Evolutionary conservation across 2,113 vertebrate genomes (phyloP).

Genomic region (Aphyosemion australe): DNA sequence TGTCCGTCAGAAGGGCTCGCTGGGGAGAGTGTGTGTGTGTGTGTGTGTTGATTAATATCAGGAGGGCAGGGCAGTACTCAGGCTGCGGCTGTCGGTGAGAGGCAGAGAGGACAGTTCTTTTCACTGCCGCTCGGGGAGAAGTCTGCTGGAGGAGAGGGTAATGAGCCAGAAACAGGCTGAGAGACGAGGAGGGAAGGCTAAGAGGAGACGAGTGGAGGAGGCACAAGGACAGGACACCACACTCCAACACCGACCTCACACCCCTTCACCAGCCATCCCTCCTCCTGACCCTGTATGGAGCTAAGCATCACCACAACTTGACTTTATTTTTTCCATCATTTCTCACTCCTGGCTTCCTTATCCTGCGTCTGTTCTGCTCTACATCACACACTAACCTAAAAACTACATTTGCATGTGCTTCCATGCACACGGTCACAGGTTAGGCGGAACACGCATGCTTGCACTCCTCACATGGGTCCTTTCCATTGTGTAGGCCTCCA

Average conservation of each 20-base stretch:
- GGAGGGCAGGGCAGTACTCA: conserved; percentile 70
- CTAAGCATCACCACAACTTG: conserved; percentile 57
- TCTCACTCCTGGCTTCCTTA: conserved; percentile 47
- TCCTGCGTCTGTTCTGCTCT: conserved; percentile 58
- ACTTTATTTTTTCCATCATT: conserved; percentile 34
- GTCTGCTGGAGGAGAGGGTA: conserved; percentile 78
- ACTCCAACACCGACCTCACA: conserved; percentile 31
- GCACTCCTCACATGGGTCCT: conserved; percentile 11
- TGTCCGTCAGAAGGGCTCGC: conserved; percentile 63
- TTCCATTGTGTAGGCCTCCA: conserved; percentile 30
- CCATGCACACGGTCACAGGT: conserved; percentile 38
- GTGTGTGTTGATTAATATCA: conserved; percentile 77
- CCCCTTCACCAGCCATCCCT: conserved; percentile 42
- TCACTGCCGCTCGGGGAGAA: conserved; percentile 78
- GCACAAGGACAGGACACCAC: conserved; percentile 72
- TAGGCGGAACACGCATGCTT: conserved; percentile 34
- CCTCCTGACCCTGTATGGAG: conserved; percentile 22
- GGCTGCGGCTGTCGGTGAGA: conserved; percentile 64
- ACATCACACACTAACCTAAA: conserved; percentile 54
- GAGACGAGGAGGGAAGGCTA: conserved; percentile 60
- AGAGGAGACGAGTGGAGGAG: conserved; percentile 66
- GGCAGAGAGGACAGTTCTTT: conserved; percentile 77
- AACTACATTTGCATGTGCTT: conserved; percentile 53
- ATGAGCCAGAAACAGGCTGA: conserved; percentile 81
- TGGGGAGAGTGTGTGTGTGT: conserved; percentile 45